Evolutionary conservation across 2,888 invertebrate species (phyloP), one percentile per base, ranked within the genome.

Genomic region (Cryptosula pallasiana): DNA sequence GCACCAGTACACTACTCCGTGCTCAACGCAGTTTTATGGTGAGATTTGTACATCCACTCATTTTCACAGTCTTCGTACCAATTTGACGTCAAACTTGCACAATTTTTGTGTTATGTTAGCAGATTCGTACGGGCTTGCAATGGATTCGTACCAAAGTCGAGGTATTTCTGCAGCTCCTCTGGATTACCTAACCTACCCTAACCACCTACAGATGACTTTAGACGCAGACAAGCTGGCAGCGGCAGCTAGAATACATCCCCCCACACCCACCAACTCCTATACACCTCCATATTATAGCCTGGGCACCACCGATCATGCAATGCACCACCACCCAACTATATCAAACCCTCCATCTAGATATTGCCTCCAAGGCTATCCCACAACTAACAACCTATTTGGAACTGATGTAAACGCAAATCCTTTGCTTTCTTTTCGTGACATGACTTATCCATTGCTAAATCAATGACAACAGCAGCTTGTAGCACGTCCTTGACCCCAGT

Each of bases 371-470:
- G 20, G 20, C 45, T 45, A 45, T 20, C 45, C 5, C 5, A 9
- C 45, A 5, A 45, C 45, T 13, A 45, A 45, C 20, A 45, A 5
- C 20, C 20, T 63, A 63, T 63, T 63, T 27, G 27, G 29, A 2
- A 63, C 29, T 32, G 71, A 71, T 35, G 34, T 34, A n/a, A 72
- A 74, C 45, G 32, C 71, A 69, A 76, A 76, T 70, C 77, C 78
- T 23, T 73, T 78, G 1, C 75, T 79, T 27, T 90, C 90, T 87
- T 90, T 91, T 88, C 89, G 90, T 85, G 90, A 91, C 88, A 90
- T 91, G 87, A 91, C 90, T 81, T 90, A 90, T 87, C 90, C 90
- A 79, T 84, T 90, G 81, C 87, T 91, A 84, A 90, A 90, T 84
- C 25, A 57, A 13, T 25, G 45, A 45, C 45, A 45, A 9, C 9